phyloP scores from a whole-genome alignment of 2,113 vertebrate species.

The Noctilio leporinus region DNA sequence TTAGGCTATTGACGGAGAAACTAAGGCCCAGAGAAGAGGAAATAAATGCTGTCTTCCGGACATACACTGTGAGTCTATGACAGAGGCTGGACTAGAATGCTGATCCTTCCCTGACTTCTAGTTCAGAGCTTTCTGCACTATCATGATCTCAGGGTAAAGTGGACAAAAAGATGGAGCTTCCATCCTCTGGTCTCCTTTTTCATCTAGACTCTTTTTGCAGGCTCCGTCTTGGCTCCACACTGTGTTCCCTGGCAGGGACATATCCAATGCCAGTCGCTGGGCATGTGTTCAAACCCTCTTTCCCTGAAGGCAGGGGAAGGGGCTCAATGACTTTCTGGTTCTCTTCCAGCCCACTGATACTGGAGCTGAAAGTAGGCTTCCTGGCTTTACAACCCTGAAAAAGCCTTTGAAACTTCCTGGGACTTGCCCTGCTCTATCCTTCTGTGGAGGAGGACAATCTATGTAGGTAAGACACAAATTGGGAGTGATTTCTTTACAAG shows the following conservation, averaged over 20 bases:
- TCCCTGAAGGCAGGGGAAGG: not conserved
- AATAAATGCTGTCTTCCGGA: not conserved
- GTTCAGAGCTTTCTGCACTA: not conserved
- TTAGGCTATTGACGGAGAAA: not conserved
- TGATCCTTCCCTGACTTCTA: not conserved
- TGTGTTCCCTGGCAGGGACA: not conserved
- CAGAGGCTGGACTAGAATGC: not conserved
- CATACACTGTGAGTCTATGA: no score
- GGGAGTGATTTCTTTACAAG: not conserved
- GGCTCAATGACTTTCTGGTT: not conserved
- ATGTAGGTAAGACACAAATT: not conserved
- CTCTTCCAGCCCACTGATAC: not conserved
- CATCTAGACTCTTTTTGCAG: not conserved
- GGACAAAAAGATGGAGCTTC: not conserved
- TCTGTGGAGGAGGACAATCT: not conserved
- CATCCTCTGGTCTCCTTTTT: not conserved
- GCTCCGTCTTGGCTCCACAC: not conserved
- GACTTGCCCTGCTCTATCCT: not conserved
- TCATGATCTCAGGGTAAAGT: not conserved
- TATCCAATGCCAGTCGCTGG: not conserved
- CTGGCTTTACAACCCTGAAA: not conserved
- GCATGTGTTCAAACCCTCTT: not conserved
- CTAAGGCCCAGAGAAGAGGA: not conserved
- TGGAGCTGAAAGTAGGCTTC: not conserved
- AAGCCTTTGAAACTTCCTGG: not conserved